Percentiles rank a stretch among this genome's conserved stretches.
These are phyloP conservation scores for Forficula auricularia DNA, from an alignment of 1,140 invertebrate species.

Conservation along the genomic window DNA sequence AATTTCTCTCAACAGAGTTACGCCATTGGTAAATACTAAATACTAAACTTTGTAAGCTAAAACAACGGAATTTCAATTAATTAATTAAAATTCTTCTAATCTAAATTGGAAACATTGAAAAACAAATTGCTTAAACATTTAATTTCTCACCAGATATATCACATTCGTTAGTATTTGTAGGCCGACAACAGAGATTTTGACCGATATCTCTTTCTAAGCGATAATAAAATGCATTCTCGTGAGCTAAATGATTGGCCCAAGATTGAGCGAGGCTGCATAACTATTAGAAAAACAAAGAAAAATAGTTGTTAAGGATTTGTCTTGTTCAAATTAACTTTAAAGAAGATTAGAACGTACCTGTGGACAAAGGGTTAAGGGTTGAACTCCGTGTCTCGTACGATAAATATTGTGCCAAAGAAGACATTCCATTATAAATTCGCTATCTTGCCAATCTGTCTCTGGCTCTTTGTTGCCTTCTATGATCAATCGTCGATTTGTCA, in stretches of 20 bases:
- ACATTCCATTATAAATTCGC: slow-evolving; percentile 61
- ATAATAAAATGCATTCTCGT: slow-evolving; percentile 57
- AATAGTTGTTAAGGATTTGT: neutral
- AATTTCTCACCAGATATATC: slow-evolving; percentile 39
- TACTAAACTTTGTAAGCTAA: no score
- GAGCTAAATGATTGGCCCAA: slow-evolving; percentile 68
- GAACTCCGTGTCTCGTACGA: slow-evolving; percentile 49
- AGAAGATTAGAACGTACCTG: slow-evolving; percentile 35
- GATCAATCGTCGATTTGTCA: slow-evolving; percentile 37
- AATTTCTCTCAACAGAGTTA: no score
- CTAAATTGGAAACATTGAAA: no score
- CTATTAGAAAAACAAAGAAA: slow-evolving; percentile 27
- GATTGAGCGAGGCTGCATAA: slow-evolving; percentile 64
- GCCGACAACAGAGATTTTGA: slow-evolving; percentile 56
- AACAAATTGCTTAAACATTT: no score
- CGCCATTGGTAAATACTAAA: no score
- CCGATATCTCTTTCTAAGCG: slow-evolving; percentile 49
- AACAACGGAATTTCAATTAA: no score
- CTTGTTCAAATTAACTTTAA: neutral
- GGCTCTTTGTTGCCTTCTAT: slow-evolving; percentile 40
- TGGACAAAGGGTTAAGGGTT: slow-evolving; percentile 49
- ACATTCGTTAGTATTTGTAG: slow-evolving; percentile 37
- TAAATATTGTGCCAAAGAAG: slow-evolving; percentile 67
- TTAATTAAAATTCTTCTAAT: no score
- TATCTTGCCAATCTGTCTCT: slow-evolving; percentile 54